phyloP scores from a whole-genome alignment of 92 coral and sea anemone genomes.

The Epizoanthus illoricatus region DNA sequence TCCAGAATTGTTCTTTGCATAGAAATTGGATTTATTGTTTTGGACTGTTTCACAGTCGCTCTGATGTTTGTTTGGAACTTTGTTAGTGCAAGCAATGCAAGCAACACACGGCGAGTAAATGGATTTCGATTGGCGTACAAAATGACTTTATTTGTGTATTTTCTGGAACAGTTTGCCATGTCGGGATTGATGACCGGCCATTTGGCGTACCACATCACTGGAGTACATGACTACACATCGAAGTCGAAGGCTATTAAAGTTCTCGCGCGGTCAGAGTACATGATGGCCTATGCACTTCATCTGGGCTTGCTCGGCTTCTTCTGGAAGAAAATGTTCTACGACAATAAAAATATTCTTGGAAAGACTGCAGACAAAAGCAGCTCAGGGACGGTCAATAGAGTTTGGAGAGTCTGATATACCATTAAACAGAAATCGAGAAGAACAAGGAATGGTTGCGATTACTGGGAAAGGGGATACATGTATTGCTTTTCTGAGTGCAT shows the following conservation, averaged over 20 bases:
- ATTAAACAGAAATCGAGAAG: too few relatives aligned
- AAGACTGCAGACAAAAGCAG: not conserved
- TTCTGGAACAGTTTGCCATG: slow-evolving; percentile 14
- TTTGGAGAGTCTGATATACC: not conserved
- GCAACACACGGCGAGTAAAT: not conserved
- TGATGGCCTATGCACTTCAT: not conserved
- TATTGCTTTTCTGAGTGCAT: too few relatives aligned
- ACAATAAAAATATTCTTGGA: slow-evolving; percentile 11
- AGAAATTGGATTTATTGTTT: slow-evolving; percentile 2
- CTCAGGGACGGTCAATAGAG: not conserved
- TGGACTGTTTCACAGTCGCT: slow-evolving; percentile 5
- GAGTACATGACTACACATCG: not conserved
- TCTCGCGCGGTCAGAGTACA: slow-evolving; percentile 6
- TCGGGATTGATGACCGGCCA: slow-evolving; percentile 21
- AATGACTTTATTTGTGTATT: slow-evolving; percentile 7
- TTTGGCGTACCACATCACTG: not conserved
- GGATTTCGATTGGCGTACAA: not conserved
- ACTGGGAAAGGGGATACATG: too few relatives aligned
- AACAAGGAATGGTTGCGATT: too few relatives aligned
- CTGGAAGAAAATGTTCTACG: slow-evolving; percentile 14
- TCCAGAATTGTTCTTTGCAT: slow-evolving; percentile 10
- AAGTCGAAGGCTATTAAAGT: not conserved
- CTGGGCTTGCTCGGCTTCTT: not conserved
- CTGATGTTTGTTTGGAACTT: slow-evolving; percentile 10
- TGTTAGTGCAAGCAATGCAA: not conserved